Evolutionary conservation across 2,113 vertebrate genomes (phyloP).

Genomic region (Charina bottae): DNA sequence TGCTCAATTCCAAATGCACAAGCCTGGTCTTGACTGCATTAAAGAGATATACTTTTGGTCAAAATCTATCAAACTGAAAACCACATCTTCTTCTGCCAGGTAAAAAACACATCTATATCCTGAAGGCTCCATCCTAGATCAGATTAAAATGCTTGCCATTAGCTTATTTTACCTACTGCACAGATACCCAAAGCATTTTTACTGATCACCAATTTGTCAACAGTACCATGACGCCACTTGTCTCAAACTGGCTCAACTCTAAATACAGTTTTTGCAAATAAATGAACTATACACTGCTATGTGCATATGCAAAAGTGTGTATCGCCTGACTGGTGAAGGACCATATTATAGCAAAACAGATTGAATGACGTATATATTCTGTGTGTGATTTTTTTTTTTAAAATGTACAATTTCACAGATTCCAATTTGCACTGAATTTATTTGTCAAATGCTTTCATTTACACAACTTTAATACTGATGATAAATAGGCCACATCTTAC

Average conservation of each 20-base stretch:
- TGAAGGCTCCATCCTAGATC: neutral
- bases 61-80: constrained; percentile 4
- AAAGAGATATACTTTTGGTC: neutral
- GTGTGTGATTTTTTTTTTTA: neutral
- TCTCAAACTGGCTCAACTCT: neutral
- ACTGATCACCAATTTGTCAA: neutral
- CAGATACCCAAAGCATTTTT: neutral
- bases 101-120: neutral
- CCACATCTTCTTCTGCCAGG: neutral
- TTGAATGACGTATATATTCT: neutral
- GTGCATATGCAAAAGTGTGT: neutral
- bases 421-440: neutral
- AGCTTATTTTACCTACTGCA: neutral
- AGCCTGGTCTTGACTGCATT: neutral
- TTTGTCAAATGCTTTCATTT: neutral
- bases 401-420: neutral
- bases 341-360: neutral
- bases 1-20: neutral
- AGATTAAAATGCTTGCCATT: constrained; percentile 1
- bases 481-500: constrained; percentile 25
- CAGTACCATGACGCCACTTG: neutral
- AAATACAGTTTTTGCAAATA: neutral
- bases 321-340: no score
- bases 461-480: constrained; percentile 5
- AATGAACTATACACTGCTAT: neutral